These are phyloP conservation scores for Diabrotica undecimpunctata DNA, from an alignment of 1,140 invertebrate genomes.

Conservation along the genomic window DNA sequence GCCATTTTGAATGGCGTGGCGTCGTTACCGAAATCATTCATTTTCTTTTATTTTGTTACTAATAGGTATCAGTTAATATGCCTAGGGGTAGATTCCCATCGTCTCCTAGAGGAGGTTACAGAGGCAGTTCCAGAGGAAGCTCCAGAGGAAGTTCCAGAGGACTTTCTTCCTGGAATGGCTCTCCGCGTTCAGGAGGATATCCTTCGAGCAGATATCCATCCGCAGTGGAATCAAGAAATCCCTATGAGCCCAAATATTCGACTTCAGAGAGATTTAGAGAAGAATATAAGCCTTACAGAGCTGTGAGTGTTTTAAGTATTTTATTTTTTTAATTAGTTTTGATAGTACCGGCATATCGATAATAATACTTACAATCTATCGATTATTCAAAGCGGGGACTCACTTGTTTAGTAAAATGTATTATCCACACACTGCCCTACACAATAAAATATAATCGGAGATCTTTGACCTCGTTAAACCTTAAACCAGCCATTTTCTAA, in stretches of 20 bases:
- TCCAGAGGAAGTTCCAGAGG: slow-evolving; percentile 12
- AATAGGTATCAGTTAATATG: neutral
- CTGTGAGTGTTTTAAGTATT: slow-evolving; percentile 29
- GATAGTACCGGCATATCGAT: no score
- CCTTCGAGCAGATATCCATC: slow-evolving; percentile 1
- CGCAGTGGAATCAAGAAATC: slow-evolving; percentile 23
- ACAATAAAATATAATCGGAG: no score
- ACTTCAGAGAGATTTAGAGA: slow-evolving; percentile 35
- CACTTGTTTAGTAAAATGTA: no score
- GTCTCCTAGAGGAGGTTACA: slow-evolving; percentile 33
- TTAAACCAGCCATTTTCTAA: no score
- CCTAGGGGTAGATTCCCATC: slow-evolving; percentile 31
- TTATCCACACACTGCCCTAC: no score
- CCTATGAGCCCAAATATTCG: slow-evolving; percentile 34
- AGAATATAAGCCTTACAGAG: slow-evolving; percentile 39
- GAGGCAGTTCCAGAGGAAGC: slow-evolving; percentile 19
- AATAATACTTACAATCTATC: no score
- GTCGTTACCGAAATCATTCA: neutral
- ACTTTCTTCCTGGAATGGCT: neutral
- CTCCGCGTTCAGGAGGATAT: slow-evolving; percentile 16
- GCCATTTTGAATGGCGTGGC: neutral
- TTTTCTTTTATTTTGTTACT: no score
- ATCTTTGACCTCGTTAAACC: no score
- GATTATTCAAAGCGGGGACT: no score
- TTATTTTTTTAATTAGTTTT: no score